phyloP scores from a whole-genome alignment of 2,888 invertebrate genomes.

The Plagodis pulveraria region DNA sequence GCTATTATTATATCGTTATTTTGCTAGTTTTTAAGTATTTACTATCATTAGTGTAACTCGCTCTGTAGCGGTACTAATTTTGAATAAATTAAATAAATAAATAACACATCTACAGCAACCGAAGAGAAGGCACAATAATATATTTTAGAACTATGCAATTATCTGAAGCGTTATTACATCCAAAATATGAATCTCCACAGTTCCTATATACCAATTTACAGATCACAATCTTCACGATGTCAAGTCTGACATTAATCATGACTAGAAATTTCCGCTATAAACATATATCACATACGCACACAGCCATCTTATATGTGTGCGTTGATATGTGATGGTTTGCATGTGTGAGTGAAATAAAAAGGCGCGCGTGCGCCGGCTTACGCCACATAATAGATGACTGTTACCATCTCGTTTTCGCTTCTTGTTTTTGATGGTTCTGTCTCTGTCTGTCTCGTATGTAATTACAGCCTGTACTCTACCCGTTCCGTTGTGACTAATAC shows the following conservation, averaged over 20 bases:
- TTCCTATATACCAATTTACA: conserved; percentile 42
- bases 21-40: too few relatives aligned
- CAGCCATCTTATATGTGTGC: conserved; percentile 31
- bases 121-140: too few relatives aligned
- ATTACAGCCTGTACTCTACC: conserved; percentile 62
- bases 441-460: conserved; percentile 52
- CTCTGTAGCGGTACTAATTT: too few relatives aligned
- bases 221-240: conserved; percentile 59
- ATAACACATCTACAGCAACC: too few relatives aligned
- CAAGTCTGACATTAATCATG: conserved; percentile 59
- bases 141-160: background rate
- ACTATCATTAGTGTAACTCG: too few relatives aligned
- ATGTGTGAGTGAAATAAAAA: conserved; percentile 62
- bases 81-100: too few relatives aligned
- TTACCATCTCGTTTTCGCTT: conserved; percentile 43
- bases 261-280: conserved; percentile 74
- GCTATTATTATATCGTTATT: too few relatives aligned
- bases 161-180: background rate
- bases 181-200: conserved; percentile 9
- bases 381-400: conserved; percentile 61
- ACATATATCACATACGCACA: conserved; percentile 41
- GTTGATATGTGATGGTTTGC: conserved; percentile 31
- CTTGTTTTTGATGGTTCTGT: conserved; percentile 23
- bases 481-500: conserved; percentile 45
- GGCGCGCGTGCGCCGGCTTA: conserved; percentile 66